Conservation (phyloP, 2,113 vertebrate species). For the Phylloscopus trochiloides region DNA sequence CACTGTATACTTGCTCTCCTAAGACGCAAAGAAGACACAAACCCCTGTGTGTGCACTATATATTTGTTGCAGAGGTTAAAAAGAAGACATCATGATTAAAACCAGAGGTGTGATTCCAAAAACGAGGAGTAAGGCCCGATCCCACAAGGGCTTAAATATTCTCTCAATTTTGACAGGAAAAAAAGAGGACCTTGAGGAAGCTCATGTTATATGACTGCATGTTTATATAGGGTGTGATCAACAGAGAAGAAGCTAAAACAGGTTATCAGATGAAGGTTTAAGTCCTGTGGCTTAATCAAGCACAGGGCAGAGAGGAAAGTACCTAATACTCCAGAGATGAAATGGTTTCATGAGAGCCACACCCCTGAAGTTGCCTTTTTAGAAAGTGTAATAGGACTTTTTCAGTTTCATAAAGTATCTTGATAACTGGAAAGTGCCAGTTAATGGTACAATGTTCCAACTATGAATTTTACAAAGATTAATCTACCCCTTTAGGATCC, state of each 20-base stretch:
- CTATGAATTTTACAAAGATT: constrained; percentile 82
- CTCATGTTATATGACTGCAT: neutral
- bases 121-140: neutral
- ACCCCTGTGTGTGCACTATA: accelerated
- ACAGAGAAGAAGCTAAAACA: neutral
- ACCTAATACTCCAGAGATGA: constrained; percentile 44
- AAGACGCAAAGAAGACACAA: neutral
- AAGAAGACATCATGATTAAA: neutral
- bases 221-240: neutral
- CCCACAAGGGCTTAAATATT: neutral
- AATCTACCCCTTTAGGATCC: constrained; percentile 79
- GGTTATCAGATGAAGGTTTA: neutral
- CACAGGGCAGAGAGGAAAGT: neutral
- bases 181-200: neutral
- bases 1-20: neutral
- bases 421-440: constrained; percentile 80
- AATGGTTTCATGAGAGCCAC: constrained; percentile 67
- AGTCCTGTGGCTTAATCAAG: neutral
- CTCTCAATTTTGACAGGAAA: neutral
- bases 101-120: neutral
- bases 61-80: neutral
- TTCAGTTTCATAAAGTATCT: constrained; percentile 82
- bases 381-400: constrained; percentile 76
- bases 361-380: constrained; percentile 77
- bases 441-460: constrained; percentile 80